A percentile compares a stretch with the other conserved stretches of the same genome.
Evolutionary conservation across 2,888 invertebrate species (phyloP).

Genomic region (Erynnis tages): DNA sequence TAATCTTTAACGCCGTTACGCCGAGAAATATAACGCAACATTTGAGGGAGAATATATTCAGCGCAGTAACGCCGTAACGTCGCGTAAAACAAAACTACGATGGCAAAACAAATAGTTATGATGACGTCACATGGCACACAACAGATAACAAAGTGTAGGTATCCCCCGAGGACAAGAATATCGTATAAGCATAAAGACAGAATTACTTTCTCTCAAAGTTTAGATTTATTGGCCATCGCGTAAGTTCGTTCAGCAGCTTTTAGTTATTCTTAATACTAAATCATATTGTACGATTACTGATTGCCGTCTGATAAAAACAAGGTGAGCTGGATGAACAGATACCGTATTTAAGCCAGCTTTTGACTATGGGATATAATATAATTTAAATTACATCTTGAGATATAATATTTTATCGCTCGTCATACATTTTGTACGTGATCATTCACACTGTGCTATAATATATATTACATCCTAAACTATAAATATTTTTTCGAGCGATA

Average conservation of each 20-base stretch:
- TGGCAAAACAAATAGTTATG: slow-evolving; percentile 57
- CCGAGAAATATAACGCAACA: slow-evolving; percentile 26
- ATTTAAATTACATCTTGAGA: no score
- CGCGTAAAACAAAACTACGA: slow-evolving; percentile 46
- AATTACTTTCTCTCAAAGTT: slow-evolving; percentile 75
- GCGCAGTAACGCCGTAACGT: slow-evolving; percentile 31
- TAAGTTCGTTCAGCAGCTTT: slow-evolving; percentile 64
- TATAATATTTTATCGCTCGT: no score
- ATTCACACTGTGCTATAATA: no score
- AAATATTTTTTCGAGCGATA: no score
- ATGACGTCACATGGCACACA: slow-evolving; percentile 52
- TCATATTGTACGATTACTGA: slow-evolving; percentile 67
- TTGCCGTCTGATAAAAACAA: slow-evolving; percentile 49
- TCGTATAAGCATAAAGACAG: slow-evolving; percentile 67
- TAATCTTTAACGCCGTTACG: slow-evolving; percentile 27
- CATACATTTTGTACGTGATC: no score
- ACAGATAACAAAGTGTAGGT: slow-evolving; percentile 58
- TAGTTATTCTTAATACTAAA: slow-evolving; percentile 72
- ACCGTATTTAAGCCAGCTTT: no score
- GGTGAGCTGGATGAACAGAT: slow-evolving; percentile 36
- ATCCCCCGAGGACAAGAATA: slow-evolving; percentile 52
- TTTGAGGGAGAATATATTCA: slow-evolving; percentile 24
- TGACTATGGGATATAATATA: no score
- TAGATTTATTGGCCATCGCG: slow-evolving; percentile 75
- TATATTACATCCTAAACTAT: no score